phyloP scores from a whole-genome alignment of 2,797 vertebrate species.

The Macropus fuliginosus region DNA sequence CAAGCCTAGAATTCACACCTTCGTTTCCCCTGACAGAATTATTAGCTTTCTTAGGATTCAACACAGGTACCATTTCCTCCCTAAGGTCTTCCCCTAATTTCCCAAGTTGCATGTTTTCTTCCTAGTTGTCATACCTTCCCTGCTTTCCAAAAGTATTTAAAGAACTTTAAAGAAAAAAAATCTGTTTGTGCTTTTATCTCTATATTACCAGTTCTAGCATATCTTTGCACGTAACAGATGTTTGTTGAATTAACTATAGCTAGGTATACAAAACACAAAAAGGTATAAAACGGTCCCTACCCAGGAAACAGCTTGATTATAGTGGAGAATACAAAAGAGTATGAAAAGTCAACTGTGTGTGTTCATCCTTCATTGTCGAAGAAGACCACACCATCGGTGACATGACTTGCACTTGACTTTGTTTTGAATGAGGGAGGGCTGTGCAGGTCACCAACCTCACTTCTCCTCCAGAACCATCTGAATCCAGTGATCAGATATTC shows the following conservation, averaged over 20 bases:
- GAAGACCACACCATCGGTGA: too few relatives aligned
- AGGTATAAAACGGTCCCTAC: background rate
- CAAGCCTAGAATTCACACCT: background rate
- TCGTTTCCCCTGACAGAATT: background rate
- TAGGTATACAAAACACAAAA: background rate
- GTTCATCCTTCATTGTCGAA: too few relatives aligned
- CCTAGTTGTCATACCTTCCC: background rate
- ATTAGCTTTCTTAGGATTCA: background rate
- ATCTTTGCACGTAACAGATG: background rate
- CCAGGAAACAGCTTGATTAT: background rate
- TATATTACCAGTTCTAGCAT: background rate
- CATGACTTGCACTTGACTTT: too few relatives aligned
- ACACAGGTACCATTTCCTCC: background rate
- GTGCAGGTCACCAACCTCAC: too few relatives aligned
- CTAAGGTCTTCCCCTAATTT: background rate
- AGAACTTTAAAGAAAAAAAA: background rate
- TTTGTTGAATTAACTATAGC: background rate
- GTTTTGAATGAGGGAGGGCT: too few relatives aligned
- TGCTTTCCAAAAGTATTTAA: background rate
- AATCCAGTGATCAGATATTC: too few relatives aligned
- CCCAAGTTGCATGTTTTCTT: background rate
- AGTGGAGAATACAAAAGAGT: background rate
- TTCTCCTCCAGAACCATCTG: too few relatives aligned
- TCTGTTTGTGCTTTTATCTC: background rate
- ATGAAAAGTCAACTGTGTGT: background rate